Evolutionary conservation across 2,113 vertebrate species (phyloP), one percentile per base, ranked within the genome.

Genomic region (Origma solitaria): DNA sequence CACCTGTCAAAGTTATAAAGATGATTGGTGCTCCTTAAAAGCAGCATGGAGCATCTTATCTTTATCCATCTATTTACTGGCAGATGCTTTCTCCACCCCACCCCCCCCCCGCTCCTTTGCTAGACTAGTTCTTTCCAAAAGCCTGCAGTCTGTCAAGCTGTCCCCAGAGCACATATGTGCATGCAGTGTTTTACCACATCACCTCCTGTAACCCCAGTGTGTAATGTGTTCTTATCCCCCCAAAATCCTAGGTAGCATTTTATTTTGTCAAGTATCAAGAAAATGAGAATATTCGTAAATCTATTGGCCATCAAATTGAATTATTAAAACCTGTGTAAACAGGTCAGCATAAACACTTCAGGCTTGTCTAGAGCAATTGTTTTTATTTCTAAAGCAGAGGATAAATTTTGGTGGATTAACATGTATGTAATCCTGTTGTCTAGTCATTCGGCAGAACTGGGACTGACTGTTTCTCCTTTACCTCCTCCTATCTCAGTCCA

Each of bases 1-100:
- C 92, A 95, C 96, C 83, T 96, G 94, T 82, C 91, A 86, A 88
- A 94, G 83, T 86, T 86, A 76, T 45, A 91, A 83, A 91, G 88
- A 92, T 87, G 86, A 95, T 37, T 79, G 76, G 64, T 94, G 69
- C 65, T 71, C 76, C 94, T 95, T 94, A 82, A 94, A 94, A 96
- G 81, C 86, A 81, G 88, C 86, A 88, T 10, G 8, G 51, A 94
- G 35, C 51, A 90, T 86, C 92, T 94, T 92, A 90, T 86, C 92
- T 94, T 92, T 83, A 93, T 71, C 75, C 72, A 66, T 64, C 78
- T 88, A 91, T 90, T 92, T 92, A 84, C 60, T 68, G 86, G 84
- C 83, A 95, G 94, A 95, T 92, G 95, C 80, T 90, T 90, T 30
- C 8, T 31, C 44, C 50, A n/a, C n/a, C n/a, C n/a, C n/a, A n/a